Base-by-base conservation (phyloP, 1,140 invertebrate genomes). In the Geopemphigus sp. region DNA sequence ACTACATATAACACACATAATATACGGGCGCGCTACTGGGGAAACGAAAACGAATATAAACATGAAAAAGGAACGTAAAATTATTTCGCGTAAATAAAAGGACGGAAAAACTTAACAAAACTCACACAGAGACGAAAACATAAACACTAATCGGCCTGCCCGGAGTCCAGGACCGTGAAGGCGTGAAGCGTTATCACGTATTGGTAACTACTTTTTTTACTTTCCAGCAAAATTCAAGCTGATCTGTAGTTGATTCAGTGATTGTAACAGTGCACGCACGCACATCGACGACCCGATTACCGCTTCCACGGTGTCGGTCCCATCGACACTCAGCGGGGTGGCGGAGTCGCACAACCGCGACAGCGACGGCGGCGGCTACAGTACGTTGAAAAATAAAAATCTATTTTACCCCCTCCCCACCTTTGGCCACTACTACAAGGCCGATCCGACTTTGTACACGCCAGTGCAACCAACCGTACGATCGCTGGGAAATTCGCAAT, bases 131-230 rank as follows among this genome's bases (percentile, higher is more conserved):
- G 5, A 78, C 39, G 57, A 78, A 59, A 78, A 78, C 74, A 76
- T 61, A 22, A 78, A 78, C 74, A 78, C 39, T 39, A 63, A 15
- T 45, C 74, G 39, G 14, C 17, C 29, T 19, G 56, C 8, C 68
- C 50, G n/a, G 32, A 39, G 3, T 39, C 3, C 3, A 39, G 39
- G 57, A 45, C 72, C 54, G 54, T 50, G 54, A 56, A 56, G 19
- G 54, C 54, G 54, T 50, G 72, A 39, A 76, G 26, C n/a, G 74
- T 78, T 78, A 78, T 78, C 74, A 78, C 74, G 45, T 78, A 78
- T 47, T 50, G 8, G 57, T 63, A 61, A 57, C n/a, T 50, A 29
- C 54, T 26, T 72, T 6, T 19, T 12, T 47, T 1, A 24, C 22
- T 26, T 53, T 5, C 24, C 12, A 45, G 45, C 17, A 50, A 59